phyloP scores from a whole-genome alignment of 2,888 invertebrate species.

The Dynastes hyllus region DNA sequence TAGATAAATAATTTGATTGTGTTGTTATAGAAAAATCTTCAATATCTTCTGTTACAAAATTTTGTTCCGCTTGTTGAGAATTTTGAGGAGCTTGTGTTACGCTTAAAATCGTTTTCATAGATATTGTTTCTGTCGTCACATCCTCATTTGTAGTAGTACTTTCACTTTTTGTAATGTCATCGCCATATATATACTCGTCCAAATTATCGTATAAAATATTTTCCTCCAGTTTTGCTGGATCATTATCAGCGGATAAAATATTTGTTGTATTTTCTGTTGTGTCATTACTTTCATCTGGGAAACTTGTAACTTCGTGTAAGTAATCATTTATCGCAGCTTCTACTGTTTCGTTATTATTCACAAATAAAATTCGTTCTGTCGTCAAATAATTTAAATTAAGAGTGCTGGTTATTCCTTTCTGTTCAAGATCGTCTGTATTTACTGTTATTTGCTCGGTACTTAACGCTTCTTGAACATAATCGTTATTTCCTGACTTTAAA shows the following conservation, averaged over 20 bases:
- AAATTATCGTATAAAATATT: slow-evolving; percentile 6
- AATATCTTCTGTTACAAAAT: too few species aligned
- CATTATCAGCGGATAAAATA: background rate
- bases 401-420: background rate
- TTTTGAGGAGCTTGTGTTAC: too few species aligned
- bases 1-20: too few species aligned
- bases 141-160: background rate
- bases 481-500: slow-evolving; percentile 14
- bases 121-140: background rate
- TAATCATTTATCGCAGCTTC: background rate
- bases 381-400: background rate
- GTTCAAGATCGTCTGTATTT: background rate
- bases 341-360: background rate
- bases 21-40: too few species aligned
- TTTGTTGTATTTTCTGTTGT: background rate
- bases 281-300: background rate
- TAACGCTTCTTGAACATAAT: slow-evolving; percentile 13
- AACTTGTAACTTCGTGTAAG: background rate
- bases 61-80: too few species aligned
- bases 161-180: background rate
- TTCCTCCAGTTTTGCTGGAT: background rate
- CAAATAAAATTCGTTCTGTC: slow-evolving; percentile 2
- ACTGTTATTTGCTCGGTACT: background rate
- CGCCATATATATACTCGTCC: slow-evolving; percentile 20
- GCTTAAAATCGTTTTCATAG: too few species aligned